These are phyloP conservation scores for Acanthiza pusilla DNA, from an alignment of 2,797 vertebrate species.

Conservation along the genomic window DNA sequence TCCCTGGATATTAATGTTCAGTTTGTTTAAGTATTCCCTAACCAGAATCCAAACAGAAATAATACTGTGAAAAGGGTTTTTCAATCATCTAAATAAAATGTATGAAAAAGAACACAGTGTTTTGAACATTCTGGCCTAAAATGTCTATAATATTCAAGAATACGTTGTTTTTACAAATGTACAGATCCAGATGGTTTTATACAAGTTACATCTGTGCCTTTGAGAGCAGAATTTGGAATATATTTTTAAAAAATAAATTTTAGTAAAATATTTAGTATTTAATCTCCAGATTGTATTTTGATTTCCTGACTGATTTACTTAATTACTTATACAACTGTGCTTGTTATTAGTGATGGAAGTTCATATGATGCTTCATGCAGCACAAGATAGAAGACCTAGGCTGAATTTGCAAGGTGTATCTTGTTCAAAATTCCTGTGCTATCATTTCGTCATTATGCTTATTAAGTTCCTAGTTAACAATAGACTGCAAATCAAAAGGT, in stretches of 20 bases:
- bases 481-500: not conserved
- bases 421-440: not conserved
- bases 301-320: not conserved
- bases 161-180: not conserved
- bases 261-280: not conserved
- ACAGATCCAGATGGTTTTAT: not conserved
- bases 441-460: not conserved
- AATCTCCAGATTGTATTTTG: not conserved
- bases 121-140: not conserved
- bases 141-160: not conserved
- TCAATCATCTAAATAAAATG: not conserved
- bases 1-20: not conserved
- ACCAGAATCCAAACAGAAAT: not conserved
- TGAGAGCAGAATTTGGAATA: not conserved
- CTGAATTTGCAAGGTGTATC: not conserved
- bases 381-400: not conserved
- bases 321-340: not conserved
- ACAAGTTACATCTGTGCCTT: not conserved
- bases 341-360: not conserved
- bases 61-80: not conserved
- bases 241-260: not conserved
- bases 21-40: not conserved
- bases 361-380: not conserved
- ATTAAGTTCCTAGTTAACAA: not conserved
- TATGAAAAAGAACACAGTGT: not conserved